Evolutionary conservation across 2,888 invertebrate genomes (phyloP).

Genomic region (Phyto melanocephala): DNA sequence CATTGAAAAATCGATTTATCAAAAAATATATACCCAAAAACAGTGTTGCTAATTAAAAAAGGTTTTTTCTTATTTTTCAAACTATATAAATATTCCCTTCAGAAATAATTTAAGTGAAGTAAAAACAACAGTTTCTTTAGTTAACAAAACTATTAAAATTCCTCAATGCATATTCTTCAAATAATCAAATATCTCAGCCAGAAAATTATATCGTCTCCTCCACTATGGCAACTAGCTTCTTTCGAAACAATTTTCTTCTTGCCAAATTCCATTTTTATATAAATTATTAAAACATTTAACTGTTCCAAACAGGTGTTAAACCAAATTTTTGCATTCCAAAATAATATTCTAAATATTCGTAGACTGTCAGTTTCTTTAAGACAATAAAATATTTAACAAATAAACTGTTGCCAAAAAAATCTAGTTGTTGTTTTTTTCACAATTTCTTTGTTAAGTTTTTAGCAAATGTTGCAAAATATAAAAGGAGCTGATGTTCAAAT

Average conservation of each 20-base stretch:
- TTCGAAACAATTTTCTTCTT: neutral
- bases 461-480: slow-evolving; percentile 21
- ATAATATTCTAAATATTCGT: slow-evolving; percentile 18
- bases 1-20: too few species aligned
- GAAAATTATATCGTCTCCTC: too few species aligned
- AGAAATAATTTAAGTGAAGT: too few species aligned
- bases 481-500: neutral
- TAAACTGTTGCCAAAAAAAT: slow-evolving; percentile 37
- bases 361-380: neutral
- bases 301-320: slow-evolving; percentile 54
- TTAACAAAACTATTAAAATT: too few species aligned
- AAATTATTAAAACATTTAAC: slow-evolving; percentile 14
- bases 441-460: slow-evolving; percentile 16
- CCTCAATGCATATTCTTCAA: too few species aligned
- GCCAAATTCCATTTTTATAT: neutral
- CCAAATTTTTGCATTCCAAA: neutral
- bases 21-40: too few species aligned
- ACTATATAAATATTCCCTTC: too few species aligned
- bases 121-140: too few species aligned
- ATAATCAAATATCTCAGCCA: too few species aligned
- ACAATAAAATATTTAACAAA: slow-evolving; percentile 50
- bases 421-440: slow-evolving; percentile 1
- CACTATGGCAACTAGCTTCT: neutral
- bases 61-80: too few species aligned
- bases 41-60: too few species aligned